Conservation (phyloP, 1,140 invertebrate genomes). For the Oryzaephilus surinamensis region DNA sequence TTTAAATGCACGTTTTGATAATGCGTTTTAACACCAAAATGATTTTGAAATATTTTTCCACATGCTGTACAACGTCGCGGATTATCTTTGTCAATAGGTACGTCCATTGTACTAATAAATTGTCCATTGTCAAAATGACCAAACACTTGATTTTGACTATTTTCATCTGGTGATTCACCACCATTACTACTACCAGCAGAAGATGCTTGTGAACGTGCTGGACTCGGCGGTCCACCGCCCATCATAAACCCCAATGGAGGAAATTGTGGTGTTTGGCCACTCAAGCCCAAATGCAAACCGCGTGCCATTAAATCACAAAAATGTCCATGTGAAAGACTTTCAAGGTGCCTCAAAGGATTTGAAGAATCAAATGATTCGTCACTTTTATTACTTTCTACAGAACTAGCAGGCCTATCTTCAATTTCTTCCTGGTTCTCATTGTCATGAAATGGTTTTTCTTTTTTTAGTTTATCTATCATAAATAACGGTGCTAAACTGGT, state of each 20-base stretch:
- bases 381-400: constrained; percentile 46
- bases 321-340: constrained; percentile 69
- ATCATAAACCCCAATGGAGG: constrained; percentile 36
- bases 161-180: constrained; percentile 46
- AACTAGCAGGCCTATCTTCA: constrained; percentile 39
- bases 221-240: constrained; percentile 39
- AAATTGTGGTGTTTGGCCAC: constrained; percentile 28
- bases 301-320: constrained; percentile 46
- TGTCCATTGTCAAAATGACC: constrained; percentile 62
- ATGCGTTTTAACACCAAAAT: constrained; percentile 91
- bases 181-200: constrained; percentile 45
- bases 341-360: constrained; percentile 66
- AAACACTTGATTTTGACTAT: constrained; percentile 46
- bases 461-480: constrained; percentile 33
- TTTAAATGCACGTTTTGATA: constrained; percentile 95
- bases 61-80: constrained; percentile 82
- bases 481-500: constrained; percentile 33
- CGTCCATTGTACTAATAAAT: constrained; percentile 61
- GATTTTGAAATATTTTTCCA: constrained; percentile 88
- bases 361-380: constrained; percentile 51
- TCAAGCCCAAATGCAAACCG: constrained; percentile 30
- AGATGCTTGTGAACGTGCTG: constrained; percentile 45
- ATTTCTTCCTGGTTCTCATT: constrained; percentile 32
- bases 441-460: constrained; percentile 27
- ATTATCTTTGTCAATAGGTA: constrained; percentile 72